A percentile compares a stretch with the other conserved stretches of the same genome.
phyloP scores from a whole-genome alignment of 2,888 invertebrate genomes.

The Crocallis elinguaria region DNA sequence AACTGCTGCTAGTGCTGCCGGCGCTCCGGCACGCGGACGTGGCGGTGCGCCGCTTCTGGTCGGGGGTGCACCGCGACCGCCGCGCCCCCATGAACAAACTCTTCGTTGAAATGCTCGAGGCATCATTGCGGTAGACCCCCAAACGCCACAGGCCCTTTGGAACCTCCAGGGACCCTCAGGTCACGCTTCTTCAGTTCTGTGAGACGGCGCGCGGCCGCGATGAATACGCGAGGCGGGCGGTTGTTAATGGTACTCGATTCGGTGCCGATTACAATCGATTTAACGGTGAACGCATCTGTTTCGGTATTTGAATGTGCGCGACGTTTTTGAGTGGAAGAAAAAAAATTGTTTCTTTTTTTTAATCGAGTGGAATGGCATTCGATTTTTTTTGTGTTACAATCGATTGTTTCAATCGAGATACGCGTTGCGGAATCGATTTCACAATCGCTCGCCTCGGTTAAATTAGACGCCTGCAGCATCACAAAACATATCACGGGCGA shows the following conservation, averaged over 20 bases:
- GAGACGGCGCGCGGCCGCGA: constrained; percentile 45
- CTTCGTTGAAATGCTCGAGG: constrained; percentile 98
- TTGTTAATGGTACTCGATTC: not conserved
- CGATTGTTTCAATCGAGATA: not conserved
- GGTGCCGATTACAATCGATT: too few species aligned
- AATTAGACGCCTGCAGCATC: constrained; percentile 22
- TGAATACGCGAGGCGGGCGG: constrained; percentile 6
- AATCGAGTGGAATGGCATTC: not conserved
- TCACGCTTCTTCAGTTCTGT: constrained; percentile 18
- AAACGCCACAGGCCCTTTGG: not conserved
- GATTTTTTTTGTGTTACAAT: not conserved
- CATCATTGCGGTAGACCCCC: constrained; percentile 85
- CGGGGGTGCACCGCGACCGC: constrained; percentile 93
- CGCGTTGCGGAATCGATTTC: not conserved
- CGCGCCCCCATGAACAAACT: constrained; percentile 98
- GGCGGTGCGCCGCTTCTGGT: constrained; percentile 96
- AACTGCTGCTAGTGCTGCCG: constrained; percentile 94
- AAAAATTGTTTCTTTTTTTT: not conserved
- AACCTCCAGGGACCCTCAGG: too few species aligned
- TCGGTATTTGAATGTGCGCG: not conserved
- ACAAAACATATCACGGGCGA: constrained; percentile 43
- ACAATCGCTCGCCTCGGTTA: constrained; percentile 15
- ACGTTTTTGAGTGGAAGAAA: not conserved
- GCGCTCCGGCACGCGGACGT: constrained; percentile 95
- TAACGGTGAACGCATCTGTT: too few species aligned